Evolutionary conservation across 1,140 invertebrate species (phyloP).

Genomic region (Coelopa frigida): DNA sequence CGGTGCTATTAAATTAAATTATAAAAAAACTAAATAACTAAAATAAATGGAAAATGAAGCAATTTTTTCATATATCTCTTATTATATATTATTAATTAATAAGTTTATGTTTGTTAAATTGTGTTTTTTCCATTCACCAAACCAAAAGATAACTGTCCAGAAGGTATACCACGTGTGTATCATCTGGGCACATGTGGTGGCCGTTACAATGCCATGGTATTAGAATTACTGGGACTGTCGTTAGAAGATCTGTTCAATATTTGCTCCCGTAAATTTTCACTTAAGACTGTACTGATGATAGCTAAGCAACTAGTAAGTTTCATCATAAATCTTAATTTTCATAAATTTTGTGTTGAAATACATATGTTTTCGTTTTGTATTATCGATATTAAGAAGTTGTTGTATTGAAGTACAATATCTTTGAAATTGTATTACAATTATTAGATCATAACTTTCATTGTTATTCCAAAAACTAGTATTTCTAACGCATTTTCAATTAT

Average conservation of each 20-base stretch:
- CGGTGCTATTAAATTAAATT: constrained; percentile 23
- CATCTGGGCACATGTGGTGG: constrained; percentile 78
- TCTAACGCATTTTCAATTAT: too few species aligned
- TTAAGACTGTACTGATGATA: constrained; percentile 75
- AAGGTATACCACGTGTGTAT: constrained; percentile 75
- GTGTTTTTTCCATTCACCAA: not conserved
- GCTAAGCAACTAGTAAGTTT: constrained; percentile 58
- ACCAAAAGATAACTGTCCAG: constrained; percentile 46
- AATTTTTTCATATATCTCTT: not conserved
- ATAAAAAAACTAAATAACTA: constrained; percentile 10
- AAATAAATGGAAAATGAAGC: constrained; percentile 8
- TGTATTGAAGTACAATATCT: too few species aligned
- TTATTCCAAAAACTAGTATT: too few species aligned
- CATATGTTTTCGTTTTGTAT: too few species aligned
- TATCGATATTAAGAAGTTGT: too few species aligned
- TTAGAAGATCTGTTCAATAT: constrained; percentile 74
- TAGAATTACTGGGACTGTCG: constrained; percentile 72
- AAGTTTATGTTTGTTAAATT: constrained; percentile 2
- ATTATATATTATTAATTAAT: constrained; percentile 1
- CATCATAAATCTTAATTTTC: too few species aligned
- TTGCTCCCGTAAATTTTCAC: constrained; percentile 68
- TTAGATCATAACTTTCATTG: too few species aligned
- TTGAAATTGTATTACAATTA: too few species aligned
- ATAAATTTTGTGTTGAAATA: too few species aligned
- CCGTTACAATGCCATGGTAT: constrained; percentile 73